These are phyloP conservation scores for Microtus ochrogaster DNA, from an alignment of 2,113 vertebrate species.

Conservation along the genomic window DNA sequence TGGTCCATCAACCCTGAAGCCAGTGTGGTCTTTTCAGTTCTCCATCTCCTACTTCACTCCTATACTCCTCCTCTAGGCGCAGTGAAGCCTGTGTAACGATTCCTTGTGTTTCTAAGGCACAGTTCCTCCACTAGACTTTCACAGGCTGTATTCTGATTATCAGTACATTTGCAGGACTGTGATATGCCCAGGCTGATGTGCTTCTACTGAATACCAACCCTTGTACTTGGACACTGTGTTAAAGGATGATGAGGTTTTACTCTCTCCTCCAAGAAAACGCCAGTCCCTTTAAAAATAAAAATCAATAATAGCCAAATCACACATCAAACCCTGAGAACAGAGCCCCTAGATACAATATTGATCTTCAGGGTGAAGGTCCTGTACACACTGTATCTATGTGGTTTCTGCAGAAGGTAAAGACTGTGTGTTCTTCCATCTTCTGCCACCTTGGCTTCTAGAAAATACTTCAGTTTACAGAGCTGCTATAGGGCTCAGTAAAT, in stretches of 20 bases:
- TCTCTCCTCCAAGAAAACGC: not conserved
- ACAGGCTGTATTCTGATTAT: not conserved
- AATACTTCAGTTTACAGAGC: not conserved
- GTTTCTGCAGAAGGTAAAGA: not conserved
- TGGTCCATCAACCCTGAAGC: not conserved
- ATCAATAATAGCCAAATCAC: conserved; percentile 5
- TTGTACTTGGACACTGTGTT: not conserved
- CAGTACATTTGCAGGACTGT: not conserved
- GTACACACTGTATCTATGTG: not conserved
- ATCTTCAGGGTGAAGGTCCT: not conserved
- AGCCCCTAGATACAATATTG: not conserved
- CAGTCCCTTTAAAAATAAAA: not conserved
- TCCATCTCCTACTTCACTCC: not conserved
- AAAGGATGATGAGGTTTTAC: not conserved
- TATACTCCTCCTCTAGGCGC: not conserved
- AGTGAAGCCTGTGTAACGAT: not conserved
- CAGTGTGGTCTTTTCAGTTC: not conserved
- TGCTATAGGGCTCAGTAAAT: not conserved
- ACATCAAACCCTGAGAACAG: conserved; percentile 8
- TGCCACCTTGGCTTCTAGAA: not conserved
- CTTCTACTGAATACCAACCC: not conserved
- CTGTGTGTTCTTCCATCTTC: not conserved
- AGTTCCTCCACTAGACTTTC: not conserved
- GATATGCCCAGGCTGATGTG: not conserved
- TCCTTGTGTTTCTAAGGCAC: not conserved